These are phyloP conservation scores for Helostoma temminkii DNA, from an alignment of 2,797 vertebrate genomes.

Conservation along the genomic window DNA sequence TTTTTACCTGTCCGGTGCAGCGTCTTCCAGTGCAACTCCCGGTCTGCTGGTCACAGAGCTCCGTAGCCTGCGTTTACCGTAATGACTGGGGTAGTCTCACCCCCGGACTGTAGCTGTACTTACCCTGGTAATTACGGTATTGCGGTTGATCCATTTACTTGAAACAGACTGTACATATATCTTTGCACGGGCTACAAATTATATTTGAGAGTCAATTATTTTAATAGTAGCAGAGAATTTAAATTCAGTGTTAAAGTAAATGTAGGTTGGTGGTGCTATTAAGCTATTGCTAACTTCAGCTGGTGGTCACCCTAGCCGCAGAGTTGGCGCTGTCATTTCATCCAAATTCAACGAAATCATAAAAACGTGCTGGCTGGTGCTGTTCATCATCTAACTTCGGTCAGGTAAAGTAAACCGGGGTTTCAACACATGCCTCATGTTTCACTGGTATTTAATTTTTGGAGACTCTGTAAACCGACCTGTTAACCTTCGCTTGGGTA, in stretches of 20 bases:
- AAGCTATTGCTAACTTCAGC: not conserved
- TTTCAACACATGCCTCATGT: too few species aligned
- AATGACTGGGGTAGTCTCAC: conserved; percentile 52
- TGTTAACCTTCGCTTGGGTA: too few species aligned
- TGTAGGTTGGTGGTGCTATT: too few species aligned
- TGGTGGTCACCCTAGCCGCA: not conserved
- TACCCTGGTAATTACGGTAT: conserved; percentile 47
- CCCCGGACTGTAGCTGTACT: not conserved
- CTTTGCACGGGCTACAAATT: too few species aligned
- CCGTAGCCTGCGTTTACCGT: conserved; percentile 79
- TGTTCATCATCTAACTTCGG: too few species aligned
- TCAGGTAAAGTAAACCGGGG: too few species aligned
- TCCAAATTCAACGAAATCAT: not conserved
- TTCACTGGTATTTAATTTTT: too few species aligned
- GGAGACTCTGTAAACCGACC: too few species aligned
- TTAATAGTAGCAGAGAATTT: too few species aligned
- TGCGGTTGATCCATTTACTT: not conserved
- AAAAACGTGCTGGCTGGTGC: not conserved
- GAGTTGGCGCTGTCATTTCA: not conserved
- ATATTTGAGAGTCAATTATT: too few species aligned
- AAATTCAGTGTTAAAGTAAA: not conserved
- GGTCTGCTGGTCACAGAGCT: conserved; percentile 66
- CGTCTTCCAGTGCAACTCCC: conserved; percentile 78
- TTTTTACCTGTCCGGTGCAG: conserved; percentile 83
- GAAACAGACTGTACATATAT: not conserved